Evolutionary conservation across 2,888 invertebrate species (phyloP), one percentile per base, ranked within the genome.

Genomic region (Macrosiphum euphorbiae): DNA sequence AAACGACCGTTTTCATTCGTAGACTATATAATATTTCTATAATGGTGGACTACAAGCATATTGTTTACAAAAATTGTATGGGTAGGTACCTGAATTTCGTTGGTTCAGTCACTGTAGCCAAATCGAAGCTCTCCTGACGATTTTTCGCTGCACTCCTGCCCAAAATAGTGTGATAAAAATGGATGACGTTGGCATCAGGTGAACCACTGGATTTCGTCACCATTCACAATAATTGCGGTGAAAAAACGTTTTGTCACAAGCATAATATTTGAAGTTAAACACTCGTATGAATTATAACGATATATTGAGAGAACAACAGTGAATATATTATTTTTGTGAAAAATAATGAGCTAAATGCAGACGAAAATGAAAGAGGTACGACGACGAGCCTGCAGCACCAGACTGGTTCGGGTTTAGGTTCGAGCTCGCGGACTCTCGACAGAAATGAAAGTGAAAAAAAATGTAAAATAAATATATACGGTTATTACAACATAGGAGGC

Each of bases 371-470:
- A 86, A 58, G 58, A 87, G 50, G 61, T 67, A 52, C 50, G 50
- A 78, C 85, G 93, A 85, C 89, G 94, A 90, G 94, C 67, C 90
- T 67, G 94, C 86, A 90, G 89, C 86, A 85, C 44, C 94, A 86
- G 94, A 94, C 94, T 94, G 94, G 94, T 52, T 90, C 89, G 93
- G 67, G 67, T 94, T 61, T 52, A 67, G 88, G 24, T 88, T 78
- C 67, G 93, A 89, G 89, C 93, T 89, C 93, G 89, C 94, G 90
- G 90, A 90, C 90, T 85, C 90, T 86, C 94, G 90, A 94, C 90
- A 94, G 90, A 94, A 94, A 94, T 94, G 94, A 94, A 94, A 94
- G 94, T 94, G 86, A 94, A 94, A 94, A 89, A 88, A 90, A 94
- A 90, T 86, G 90, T 92, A 67, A 87, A 94, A 94, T 94, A 94